Base-by-base conservation (phyloP, 2,797 vertebrate species). In the Lutjanus argentimaculatus region DNA sequence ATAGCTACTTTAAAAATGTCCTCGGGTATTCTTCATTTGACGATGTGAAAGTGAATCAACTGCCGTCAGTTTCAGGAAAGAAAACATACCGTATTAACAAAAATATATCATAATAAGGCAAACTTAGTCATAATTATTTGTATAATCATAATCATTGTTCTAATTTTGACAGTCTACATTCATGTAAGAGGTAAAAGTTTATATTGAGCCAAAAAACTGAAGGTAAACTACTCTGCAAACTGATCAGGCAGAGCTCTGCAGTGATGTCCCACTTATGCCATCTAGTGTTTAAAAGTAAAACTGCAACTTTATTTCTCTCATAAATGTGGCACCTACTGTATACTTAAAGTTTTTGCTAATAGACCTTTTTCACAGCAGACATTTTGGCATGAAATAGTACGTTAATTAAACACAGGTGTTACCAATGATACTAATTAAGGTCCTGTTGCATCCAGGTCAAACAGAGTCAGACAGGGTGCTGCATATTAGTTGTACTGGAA, bases 241-340 rank as follows among this genome's bases (percentile, higher is more conserved):
- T 8, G 14, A 21, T 15, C 17, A 51, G 2, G n/a, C 30, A 1
- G 13, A 25, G n/a, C 11, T 42, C 43, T 76, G 48, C 40, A 40
- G n/a, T 57, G 7, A 25, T 65, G 12, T 15, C 19, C 40, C 66
- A 62, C 52, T 21, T 30, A 0, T 58, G n/a, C 67, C 80, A 84
- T 73, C 86, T 84, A 65, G 53, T 76, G 83, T 69, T 65, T 2
- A 46, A 52, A 77, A 13, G 5, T 8, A 4, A 45, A 67, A 67
- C 10, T 52, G 3, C 72, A 58, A 8, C 58, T 36, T 59, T 6
- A 30, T 61, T 55, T 73, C 21, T 74, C 12, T 56, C 48, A 13
- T 21, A 2, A 36, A 21, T 1, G 4, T 13, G 7, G 16, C 30
- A 7, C 13, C 11, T 7, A 14, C 10, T 52, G 2, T n/a, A 52